A percentile compares a stretch with the other conserved stretches of the same genome.
These are phyloP conservation scores for Synanthedon myopaeformis DNA, from an alignment of 2,888 invertebrate genomes.

Conservation along the genomic window DNA sequence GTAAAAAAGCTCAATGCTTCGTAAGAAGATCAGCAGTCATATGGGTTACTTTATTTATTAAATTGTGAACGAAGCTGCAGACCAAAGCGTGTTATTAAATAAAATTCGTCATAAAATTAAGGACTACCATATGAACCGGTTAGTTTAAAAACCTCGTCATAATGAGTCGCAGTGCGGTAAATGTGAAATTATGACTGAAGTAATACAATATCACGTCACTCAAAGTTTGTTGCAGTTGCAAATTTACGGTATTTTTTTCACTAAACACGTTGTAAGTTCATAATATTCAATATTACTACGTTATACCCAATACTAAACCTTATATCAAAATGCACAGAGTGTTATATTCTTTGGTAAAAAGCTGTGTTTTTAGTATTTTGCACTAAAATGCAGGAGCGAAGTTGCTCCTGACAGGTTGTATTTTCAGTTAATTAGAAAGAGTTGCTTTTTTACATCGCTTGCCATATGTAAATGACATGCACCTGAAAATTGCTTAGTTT, in stretches of 20 bases:
- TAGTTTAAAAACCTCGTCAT: not conserved
- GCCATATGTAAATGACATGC: not conserved
- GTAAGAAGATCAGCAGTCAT: too few species aligned
- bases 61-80: too few species aligned
- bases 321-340: not conserved
- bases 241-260: slow-evolving; percentile 5
- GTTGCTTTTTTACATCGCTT: slow-evolving; percentile 11
- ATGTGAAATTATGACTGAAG: not conserved
- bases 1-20: too few species aligned
- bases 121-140: not conserved
- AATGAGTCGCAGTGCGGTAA: not conserved
- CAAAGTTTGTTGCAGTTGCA: slow-evolving; percentile 7
- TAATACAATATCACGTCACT: too few species aligned
- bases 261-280: slow-evolving; percentile 1
- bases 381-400: slow-evolving; percentile 3
- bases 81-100: too few species aligned
- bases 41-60: too few species aligned
- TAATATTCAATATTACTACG: not conserved
- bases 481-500: not conserved
- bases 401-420: slow-evolving; percentile 29
- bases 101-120: too few species aligned
- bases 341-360: not conserved
- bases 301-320: slow-evolving; percentile 1
- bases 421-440: slow-evolving; percentile 45
- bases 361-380: slow-evolving; percentile 5